phyloP scores from a whole-genome alignment of 2,113 vertebrate genomes.

The Hippocampus barbouri region DNA sequence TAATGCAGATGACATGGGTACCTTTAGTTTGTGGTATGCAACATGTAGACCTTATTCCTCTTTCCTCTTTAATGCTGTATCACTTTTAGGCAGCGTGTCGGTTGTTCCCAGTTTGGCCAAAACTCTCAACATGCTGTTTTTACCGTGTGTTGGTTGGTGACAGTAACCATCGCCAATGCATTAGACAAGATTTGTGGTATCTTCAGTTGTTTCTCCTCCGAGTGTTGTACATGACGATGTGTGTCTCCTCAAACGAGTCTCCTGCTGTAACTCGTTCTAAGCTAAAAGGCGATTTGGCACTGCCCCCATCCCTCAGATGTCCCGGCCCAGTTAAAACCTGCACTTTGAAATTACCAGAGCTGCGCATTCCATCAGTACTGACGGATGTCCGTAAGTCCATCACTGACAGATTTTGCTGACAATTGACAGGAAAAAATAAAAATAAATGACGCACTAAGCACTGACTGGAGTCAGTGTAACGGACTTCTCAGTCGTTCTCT shows the following conservation, averaged over 20 bases:
- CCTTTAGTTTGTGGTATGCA: constrained; percentile 63
- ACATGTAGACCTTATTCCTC: constrained; percentile 37
- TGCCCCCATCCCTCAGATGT: neutral
- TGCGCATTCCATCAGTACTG: no score
- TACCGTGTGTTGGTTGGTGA: constrained; percentile 29
- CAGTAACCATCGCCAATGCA: constrained; percentile 66
- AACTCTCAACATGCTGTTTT: constrained; percentile 28
- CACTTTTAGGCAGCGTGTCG: constrained; percentile 22
- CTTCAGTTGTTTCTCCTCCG: constrained; percentile 97
- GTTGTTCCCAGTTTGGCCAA: neutral
- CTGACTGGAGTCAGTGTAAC: no score
- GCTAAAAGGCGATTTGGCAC: constrained; percentile 82
- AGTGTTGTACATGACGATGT: constrained; percentile 85
- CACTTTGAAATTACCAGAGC: neutral
- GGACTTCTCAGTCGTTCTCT: no score
- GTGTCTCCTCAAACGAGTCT: constrained; percentile 77
- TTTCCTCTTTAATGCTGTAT: constrained; percentile 35
- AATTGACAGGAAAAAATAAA: no score
- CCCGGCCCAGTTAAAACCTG: neutral
- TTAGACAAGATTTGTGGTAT: constrained; percentile 85
- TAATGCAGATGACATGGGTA: constrained; percentile 78
- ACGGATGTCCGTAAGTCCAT: no score
- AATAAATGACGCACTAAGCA: no score
- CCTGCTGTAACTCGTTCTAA: constrained; percentile 89
- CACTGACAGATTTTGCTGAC: no score